Evolutionary conservation across 2,797 vertebrate species (phyloP).

Genomic region (Chloroceryle inda): DNA sequence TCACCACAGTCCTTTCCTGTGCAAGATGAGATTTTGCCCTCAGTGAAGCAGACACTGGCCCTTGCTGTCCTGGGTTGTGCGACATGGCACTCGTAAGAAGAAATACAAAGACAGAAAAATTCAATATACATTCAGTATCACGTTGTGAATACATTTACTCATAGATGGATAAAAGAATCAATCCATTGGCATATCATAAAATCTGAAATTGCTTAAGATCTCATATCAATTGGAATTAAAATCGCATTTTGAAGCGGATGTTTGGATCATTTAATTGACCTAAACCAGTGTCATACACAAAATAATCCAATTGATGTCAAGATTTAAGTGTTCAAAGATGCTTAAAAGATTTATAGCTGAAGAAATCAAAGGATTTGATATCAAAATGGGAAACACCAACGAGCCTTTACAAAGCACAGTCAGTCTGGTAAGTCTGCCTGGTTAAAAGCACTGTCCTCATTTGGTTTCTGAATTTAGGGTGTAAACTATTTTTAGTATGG

Average conservation of each 20-base stretch:
- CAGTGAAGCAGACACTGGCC: neutral
- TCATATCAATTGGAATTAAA: neutral
- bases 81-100: neutral
- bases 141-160: neutral
- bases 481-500: neutral
- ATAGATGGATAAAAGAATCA: neutral
- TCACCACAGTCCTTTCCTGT: neutral
- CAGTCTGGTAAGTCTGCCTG: neutral
- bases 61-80: neutral
- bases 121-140: neutral
- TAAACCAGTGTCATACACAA: neutral
- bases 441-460: neutral
- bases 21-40: neutral
- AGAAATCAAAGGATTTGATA: slow-evolving; percentile 26
- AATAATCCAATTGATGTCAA: slow-evolving; percentile 3
- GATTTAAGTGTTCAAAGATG: neutral
- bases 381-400: neutral
- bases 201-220: neutral
- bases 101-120: neutral
- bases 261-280: slow-evolving; percentile 15
- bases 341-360: slow-evolving; percentile 7
- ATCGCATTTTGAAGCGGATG: neutral
- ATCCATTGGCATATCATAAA: neutral
- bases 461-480: neutral
- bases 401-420: neutral